Percentiles rank a stretch among this genome's conserved stretches.
phyloP scores from a whole-genome alignment of 2,888 invertebrate species.

The Clanis bilineata region DNA sequence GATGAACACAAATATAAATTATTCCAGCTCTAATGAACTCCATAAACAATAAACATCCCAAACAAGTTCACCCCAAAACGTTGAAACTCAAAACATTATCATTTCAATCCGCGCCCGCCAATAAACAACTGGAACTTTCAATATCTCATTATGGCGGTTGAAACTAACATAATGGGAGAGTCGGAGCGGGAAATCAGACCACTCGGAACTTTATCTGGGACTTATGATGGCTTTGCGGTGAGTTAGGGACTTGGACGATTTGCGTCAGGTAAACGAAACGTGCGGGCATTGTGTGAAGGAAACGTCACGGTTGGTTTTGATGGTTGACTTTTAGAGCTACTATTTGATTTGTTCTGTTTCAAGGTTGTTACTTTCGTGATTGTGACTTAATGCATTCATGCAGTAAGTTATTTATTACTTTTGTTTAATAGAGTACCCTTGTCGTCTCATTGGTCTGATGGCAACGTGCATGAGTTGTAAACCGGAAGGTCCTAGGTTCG shows the following conservation, averaged over 20 bases:
- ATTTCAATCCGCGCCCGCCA: not conserved
- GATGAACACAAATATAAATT: not conserved
- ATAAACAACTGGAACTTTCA: conserved; percentile 4
- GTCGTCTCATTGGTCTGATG: no score
- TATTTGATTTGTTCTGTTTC: not conserved
- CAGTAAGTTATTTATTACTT: no score
- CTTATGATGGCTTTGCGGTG: conserved; percentile 28
- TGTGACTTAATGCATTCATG: no score
- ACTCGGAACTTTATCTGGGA: conserved; percentile 36
- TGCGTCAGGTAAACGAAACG: conserved; percentile 6
- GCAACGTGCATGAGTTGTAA: no score
- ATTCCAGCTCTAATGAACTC: not conserved
- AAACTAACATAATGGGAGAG: conserved; percentile 31
- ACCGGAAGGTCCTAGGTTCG: no score
- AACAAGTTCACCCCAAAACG: not conserved
- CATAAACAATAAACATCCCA: not conserved
- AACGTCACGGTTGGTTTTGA: not conserved
- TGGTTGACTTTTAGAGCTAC: not conserved
- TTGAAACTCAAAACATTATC: conserved; percentile 3
- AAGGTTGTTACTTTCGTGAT: not conserved
- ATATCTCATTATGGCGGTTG: conserved; percentile 30
- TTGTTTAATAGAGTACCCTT: no score
- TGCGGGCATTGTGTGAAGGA: not conserved
- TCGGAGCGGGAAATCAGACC: conserved; percentile 35
- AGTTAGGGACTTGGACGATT: conserved; percentile 8